Conservation (phyloP, 2,797 vertebrate species). For the Ciconia nigra region DNA sequence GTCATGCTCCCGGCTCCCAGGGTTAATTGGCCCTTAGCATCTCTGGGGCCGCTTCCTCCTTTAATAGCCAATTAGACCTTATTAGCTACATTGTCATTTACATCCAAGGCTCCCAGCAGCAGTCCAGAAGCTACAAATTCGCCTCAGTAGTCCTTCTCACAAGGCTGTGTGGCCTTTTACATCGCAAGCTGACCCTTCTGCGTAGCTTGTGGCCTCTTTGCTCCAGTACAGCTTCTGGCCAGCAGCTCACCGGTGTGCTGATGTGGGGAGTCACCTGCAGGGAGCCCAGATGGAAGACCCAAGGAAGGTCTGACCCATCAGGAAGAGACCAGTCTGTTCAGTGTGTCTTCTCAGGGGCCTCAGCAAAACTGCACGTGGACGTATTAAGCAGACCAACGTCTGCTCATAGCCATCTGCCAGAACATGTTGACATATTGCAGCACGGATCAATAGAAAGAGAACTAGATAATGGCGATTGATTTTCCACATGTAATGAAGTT, state of each 20-base stretch:
- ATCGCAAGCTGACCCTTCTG: not conserved
- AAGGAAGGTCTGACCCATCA: not conserved
- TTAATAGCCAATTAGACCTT: conserved; percentile 74
- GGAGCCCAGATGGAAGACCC: not conserved
- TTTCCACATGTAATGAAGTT: not conserved
- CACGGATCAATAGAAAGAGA: not conserved
- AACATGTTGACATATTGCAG: not conserved
- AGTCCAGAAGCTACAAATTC: not conserved
- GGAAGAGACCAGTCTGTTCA: not conserved
- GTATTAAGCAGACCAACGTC: rapidly evolving
- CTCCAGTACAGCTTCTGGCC: not conserved
- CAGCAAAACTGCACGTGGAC: not conserved
- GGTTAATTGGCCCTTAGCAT: conserved; percentile 69
- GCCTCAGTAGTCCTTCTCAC: not conserved
- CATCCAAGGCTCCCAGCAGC: conserved; percentile 38
- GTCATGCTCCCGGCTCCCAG: not conserved
- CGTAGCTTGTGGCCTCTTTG: not conserved
- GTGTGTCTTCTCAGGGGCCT: not conserved
- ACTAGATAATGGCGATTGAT: not conserved
- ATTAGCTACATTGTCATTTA: conserved; percentile 65
- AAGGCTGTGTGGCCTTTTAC: rapidly evolving
- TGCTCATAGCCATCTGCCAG: not conserved
- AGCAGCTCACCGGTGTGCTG: not conserved
- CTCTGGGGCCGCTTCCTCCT: conserved; percentile 48
- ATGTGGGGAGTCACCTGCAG: not conserved